Evolutionary conservation across 1,140 invertebrate species (phyloP).

Genomic region (Scaptodrosophila lebanonensis): DNA sequence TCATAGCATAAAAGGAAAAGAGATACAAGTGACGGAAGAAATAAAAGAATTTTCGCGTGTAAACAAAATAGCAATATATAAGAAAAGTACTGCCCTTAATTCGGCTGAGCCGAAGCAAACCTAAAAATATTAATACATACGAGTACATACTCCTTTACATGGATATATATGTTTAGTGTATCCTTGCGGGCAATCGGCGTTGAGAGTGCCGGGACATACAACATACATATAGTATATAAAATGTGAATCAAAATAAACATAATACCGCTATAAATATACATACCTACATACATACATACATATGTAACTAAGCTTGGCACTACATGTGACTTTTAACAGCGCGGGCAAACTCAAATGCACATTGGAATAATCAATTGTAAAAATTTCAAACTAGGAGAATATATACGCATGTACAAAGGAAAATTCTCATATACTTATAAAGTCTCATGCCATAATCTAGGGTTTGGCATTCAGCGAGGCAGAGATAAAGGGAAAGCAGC

Average conservation of each 20-base stretch:
- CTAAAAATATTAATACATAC: slow-evolving; percentile 37
- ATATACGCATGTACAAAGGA: too few species aligned
- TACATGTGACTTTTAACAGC: too few species aligned
- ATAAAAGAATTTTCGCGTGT: slow-evolving; percentile 23
- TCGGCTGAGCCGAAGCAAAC: slow-evolving; percentile 41
- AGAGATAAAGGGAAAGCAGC: too few species aligned
- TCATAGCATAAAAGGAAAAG: slow-evolving; percentile 32
- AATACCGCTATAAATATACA: slow-evolving; percentile 25
- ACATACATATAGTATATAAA: too few species aligned
- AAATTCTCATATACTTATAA: too few species aligned
- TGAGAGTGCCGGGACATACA: too few species aligned
- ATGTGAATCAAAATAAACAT: slow-evolving; percentile 30
- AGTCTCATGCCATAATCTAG: too few species aligned
- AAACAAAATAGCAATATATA: slow-evolving; percentile 60
- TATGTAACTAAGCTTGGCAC: too few species aligned
- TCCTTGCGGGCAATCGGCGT: too few species aligned
- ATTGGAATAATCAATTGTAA: slow-evolving; percentile 41
- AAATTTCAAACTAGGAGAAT: too few species aligned
- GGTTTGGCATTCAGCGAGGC: too few species aligned
- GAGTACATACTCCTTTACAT: slow-evolving; percentile 14
- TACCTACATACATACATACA: slow-evolving; percentile 15
- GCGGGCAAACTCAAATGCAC: too few species aligned
- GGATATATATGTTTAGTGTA: slow-evolving; percentile 32
- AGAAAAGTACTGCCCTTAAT: slow-evolving; percentile 51
- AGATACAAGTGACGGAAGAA: slow-evolving; percentile 12